phyloP scores from a whole-genome alignment of 2,888 invertebrate genomes.

The Odontocolon sp. region DNA sequence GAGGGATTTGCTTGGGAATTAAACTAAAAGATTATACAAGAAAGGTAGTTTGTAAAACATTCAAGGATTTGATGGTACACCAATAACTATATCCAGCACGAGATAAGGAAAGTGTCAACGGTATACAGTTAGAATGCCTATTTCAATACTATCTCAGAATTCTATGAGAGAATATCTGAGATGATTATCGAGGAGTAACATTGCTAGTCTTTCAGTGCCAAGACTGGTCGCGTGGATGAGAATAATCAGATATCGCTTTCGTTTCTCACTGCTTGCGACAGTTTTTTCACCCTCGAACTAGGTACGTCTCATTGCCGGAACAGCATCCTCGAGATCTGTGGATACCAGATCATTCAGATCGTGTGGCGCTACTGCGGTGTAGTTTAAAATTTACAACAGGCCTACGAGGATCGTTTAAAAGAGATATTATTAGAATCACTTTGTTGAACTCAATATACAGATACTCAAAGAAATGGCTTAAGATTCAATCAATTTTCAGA shows the following conservation, averaged over 20 bases:
- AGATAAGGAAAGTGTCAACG: conserved; percentile 60
- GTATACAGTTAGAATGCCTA: conserved; percentile 55
- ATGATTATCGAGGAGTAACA: conserved; percentile 59
- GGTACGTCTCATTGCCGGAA: conserved; percentile 38
- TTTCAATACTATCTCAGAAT: conserved; percentile 46
- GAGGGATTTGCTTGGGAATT: too few relatives aligned
- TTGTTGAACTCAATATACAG: background rate
- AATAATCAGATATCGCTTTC: conserved; percentile 57
- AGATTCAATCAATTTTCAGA: background rate
- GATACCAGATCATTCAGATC: conserved; percentile 39
- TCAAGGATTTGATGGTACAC: conserved; percentile 27
- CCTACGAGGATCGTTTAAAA: conserved; percentile 31
- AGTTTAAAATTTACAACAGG: conserved; percentile 5
- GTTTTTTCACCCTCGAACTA: conserved; percentile 16
- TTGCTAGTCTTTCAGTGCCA: conserved; percentile 48
- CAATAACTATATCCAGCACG: conserved; percentile 48
- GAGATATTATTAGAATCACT: conserved; percentile 18
- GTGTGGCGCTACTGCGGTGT: background rate
- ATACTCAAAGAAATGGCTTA: background rate
- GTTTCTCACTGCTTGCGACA: conserved; percentile 36
- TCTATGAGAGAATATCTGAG: conserved; percentile 58
- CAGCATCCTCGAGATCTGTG: conserved; percentile 41
- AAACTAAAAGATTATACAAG: too few relatives aligned
- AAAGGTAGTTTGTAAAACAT: conserved; percentile 47
- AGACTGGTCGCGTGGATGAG: conserved; percentile 49